Evolutionary conservation across 2,113 vertebrate species (phyloP).

Genomic region (Amphilophus citrinellus): DNA sequence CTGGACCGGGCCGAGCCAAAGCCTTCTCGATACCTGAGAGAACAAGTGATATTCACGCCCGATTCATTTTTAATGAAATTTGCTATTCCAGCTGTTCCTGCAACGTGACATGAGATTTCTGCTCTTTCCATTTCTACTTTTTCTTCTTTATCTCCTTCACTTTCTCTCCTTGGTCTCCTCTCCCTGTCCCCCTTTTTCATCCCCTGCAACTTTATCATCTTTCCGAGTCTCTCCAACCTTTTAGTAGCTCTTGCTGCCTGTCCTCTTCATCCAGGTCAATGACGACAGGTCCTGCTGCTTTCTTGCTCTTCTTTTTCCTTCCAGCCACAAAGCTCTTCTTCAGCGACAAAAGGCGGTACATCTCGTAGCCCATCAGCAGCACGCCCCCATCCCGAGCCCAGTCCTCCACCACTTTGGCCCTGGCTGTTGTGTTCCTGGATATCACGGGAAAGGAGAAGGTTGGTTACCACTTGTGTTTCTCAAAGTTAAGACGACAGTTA

Average conservation of each 20-base stretch:
- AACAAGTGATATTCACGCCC: background rate
- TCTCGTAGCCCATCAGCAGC: conserved; percentile 96
- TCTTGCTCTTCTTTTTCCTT: conserved; percentile 94
- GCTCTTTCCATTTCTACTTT: background rate
- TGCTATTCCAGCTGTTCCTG: background rate
- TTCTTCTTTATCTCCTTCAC: background rate
- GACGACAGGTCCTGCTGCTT: conserved; percentile 86
- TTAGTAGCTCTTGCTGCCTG: conserved; percentile 93
- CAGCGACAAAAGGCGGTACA: conserved; percentile 97
- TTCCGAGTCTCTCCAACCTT: conserved; percentile 80
- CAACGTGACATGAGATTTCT: background rate
- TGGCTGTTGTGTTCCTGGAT: conserved; percentile 88
- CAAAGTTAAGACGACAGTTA: background rate
- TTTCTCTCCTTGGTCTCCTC: background rate
- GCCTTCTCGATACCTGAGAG: conserved; percentile 91
- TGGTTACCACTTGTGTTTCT: background rate
- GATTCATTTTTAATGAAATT: background rate
- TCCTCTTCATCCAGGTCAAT: conserved; percentile 96
- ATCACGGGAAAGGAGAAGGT: background rate
- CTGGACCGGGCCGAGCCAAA: conserved; percentile 93
- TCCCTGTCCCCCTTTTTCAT: background rate
- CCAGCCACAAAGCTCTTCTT: conserved; percentile 93
- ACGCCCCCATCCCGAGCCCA: conserved; percentile 93
- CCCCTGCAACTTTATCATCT: background rate
- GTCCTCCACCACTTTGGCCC: conserved; percentile 91